Base-by-base conservation (phyloP, 2,797 vertebrate species). In the Notoglanidium macrostoma region DNA sequence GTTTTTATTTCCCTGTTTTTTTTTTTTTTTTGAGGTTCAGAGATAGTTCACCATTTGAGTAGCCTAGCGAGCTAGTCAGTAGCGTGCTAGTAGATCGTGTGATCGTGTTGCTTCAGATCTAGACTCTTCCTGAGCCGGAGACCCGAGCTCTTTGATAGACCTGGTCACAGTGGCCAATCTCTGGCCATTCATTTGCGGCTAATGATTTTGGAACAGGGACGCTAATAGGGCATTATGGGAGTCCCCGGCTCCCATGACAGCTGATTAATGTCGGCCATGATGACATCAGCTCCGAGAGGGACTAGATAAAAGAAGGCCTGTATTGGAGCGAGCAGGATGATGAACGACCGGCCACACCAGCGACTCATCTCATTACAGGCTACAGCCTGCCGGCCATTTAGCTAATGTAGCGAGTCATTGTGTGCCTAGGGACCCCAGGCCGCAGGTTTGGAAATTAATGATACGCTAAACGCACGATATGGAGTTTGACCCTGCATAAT, bases 301-400 rank as follows among this genome's bases (percentile, higher is more conserved):
- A 94, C 96, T 97, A 91, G 98, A 99, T 98, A 98, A 99, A 99
- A 97, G 97, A 95, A 97, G 95, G 95, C 96, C 96, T 96, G 96
- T 96, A 98, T 98, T 97, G 97, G 97, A 98, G 96, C 95, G 97
- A 98, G 96, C 98, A 98, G 97, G 94, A 98, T 98, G 98, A 99
- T 99, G 96, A 98, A 99, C 97, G 97, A 97, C 97, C 96, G 95
- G 97, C 96, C 95, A 94, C 96, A 96, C 96, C 96, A 96, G 95
- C 96, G 96, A 96, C 97, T 97, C 96, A 97, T 97, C 97, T 98
- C 97, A 98, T 99, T 99, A 97, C 95, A 91, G 94, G 96, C 95
- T 96, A 95, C 95, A 94, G 95, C 94, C 90, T 88, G 96, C 95
- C 49, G 92, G 96, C 96, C 96, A 97, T 95, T 92, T 96, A 97